phyloP scores from a whole-genome alignment of 2,888 invertebrate species.

The Nomada ruficornis region DNA sequence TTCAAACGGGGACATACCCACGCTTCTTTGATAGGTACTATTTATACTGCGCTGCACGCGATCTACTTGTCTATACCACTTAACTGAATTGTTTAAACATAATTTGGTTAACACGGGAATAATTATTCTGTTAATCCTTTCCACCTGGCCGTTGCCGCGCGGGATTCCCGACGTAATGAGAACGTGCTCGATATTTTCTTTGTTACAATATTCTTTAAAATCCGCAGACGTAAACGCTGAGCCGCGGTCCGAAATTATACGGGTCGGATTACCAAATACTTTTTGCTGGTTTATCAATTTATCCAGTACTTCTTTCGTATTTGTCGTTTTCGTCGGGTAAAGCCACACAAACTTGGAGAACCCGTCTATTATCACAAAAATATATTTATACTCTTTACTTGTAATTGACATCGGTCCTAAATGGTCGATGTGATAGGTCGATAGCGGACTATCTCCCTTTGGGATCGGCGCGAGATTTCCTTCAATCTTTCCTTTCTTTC shows the following conservation, averaged over 20 bases:
- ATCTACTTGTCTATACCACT: too few species aligned
- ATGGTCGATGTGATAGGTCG: not conserved
- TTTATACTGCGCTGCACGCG: too few species aligned
- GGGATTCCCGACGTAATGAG: not conserved
- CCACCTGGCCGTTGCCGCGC: too few species aligned
- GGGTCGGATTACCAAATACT: slow-evolving; percentile 1
- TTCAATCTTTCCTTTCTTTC: not conserved
- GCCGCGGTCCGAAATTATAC: not conserved
- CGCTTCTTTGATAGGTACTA: too few species aligned
- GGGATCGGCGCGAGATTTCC: slow-evolving; percentile 7
- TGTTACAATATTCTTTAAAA: not conserved
- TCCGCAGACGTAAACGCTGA: not conserved
- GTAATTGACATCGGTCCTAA: not conserved
- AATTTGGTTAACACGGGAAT: too few species aligned
- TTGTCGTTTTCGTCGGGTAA: not conserved
- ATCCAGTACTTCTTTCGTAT: not conserved
- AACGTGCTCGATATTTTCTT: not conserved
- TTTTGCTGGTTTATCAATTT: not conserved
- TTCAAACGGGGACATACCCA: too few species aligned
- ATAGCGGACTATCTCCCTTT: not conserved
- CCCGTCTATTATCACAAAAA: not conserved
- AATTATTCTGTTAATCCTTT: too few species aligned
- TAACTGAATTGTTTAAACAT: too few species aligned
- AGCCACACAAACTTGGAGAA: not conserved
- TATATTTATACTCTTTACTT: not conserved